A percentile compares a stretch with the other conserved stretches of the same genome.
phyloP scores from a whole-genome alignment of 2,888 invertebrate species.

The Drosophila neotestacea region DNA sequence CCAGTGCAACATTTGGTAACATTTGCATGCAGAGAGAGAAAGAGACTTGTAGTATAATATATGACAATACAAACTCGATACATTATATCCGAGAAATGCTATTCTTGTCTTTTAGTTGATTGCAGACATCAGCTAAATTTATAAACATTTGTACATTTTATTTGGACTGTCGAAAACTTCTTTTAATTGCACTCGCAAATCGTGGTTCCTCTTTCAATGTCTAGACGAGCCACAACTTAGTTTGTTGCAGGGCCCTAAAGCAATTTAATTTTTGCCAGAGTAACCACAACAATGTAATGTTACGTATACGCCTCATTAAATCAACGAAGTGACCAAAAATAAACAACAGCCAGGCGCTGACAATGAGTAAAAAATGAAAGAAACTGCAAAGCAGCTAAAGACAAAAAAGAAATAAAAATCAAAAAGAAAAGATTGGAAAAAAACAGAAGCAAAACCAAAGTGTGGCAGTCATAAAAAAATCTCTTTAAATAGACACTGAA shows the following conservation, averaged over 20 bases:
- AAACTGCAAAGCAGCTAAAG: conserved; percentile 37
- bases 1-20: conserved; percentile 19
- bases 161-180: conserved; percentile 14
- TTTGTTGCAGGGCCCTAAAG: conserved; percentile 3
- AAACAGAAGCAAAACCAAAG: conserved; percentile 43
- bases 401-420: conserved; percentile 14
- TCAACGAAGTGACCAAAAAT: conserved; percentile 52
- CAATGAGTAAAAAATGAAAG: conserved; percentile 25
- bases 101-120: neutral
- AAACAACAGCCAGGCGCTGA: conserved; percentile 50
- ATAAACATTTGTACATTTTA: conserved; percentile 5
- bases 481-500: conserved; percentile 73
- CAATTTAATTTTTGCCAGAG: conserved; percentile 25
- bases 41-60: neutral
- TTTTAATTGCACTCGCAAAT: conserved; percentile 44
- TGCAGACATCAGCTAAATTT: neutral
- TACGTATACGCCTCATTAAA: conserved; percentile 66
- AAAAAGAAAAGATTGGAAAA: conserved; percentile 1
- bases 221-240: conserved; percentile 39
- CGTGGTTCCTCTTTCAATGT: conserved; percentile 24
- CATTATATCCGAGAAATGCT: neutral
- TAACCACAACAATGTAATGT: conserved; percentile 49
- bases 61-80: neutral
- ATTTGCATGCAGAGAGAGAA: conserved; percentile 25
- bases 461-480: conserved; percentile 68